These are phyloP conservation scores for Drosophila nasuta DNA, from an alignment of 1,140 invertebrate species.

Conservation along the genomic window DNA sequence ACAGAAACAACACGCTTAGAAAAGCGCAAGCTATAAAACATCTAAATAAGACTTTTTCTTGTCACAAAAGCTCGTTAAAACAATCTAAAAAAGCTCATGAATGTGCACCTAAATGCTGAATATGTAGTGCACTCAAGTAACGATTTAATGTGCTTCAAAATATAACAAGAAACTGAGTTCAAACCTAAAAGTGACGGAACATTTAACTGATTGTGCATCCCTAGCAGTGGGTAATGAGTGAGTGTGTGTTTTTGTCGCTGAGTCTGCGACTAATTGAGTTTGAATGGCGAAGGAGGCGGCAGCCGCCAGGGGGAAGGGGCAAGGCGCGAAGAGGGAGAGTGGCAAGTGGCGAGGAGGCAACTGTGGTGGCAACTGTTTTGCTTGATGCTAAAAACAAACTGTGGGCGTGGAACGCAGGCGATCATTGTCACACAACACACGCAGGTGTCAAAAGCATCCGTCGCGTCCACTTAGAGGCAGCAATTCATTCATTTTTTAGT, in stretches of 20 bases:
- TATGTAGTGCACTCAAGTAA: too few species aligned
- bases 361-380: conserved; percentile 6
- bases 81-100: too few species aligned
- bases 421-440: conserved; percentile 74
- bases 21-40: too few species aligned
- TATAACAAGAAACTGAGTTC: too few species aligned
- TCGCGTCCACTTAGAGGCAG: conserved; percentile 63
- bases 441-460: conserved; percentile 79
- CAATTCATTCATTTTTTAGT: conserved; percentile 43
- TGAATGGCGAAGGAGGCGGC: conserved; percentile 51
- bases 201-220: conserved; percentile 2
- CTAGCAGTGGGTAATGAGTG: conserved; percentile 10
- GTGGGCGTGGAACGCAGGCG: conserved; percentile 75
- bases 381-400: background rate
- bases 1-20: too few species aligned
- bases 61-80: too few species aligned
- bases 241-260: conserved; percentile 28
- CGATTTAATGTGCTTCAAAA: too few species aligned
- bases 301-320: background rate
- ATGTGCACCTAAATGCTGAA: too few species aligned
- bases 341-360: background rate
- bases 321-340: background rate
- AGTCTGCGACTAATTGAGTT: conserved; percentile 71
- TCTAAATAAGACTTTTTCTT: too few species aligned
- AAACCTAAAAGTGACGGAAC: background rate